Conservation (phyloP, 2,888 invertebrate genomes). For the Macrosoma leucophasiata region DNA sequence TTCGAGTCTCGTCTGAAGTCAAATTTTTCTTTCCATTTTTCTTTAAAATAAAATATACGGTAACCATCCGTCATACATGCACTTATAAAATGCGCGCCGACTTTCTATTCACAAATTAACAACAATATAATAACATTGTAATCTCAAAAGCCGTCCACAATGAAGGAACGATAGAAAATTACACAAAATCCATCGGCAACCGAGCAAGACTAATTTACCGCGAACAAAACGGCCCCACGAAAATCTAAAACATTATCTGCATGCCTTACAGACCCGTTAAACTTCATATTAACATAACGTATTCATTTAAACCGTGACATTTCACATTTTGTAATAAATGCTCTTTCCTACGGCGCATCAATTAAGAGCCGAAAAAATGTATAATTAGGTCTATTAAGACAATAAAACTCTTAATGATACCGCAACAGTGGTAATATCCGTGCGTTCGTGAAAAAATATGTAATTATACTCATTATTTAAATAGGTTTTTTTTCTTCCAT, state of each 20-base stretch:
- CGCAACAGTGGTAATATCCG: constrained; percentile 70
- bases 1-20: too few relatives aligned
- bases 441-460: constrained; percentile 71
- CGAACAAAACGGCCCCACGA: constrained; percentile 63
- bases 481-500: constrained; percentile 69
- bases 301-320: constrained; percentile 74
- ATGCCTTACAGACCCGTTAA: constrained; percentile 62
- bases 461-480: constrained; percentile 75
- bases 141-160: constrained; percentile 28
- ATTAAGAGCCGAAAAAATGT: constrained; percentile 73
- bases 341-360: constrained; percentile 69
- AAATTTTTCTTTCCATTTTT: too few relatives aligned
- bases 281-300: constrained; percentile 68
- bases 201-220: constrained; percentile 64
- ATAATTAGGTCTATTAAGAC: constrained; percentile 75
- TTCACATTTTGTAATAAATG: constrained; percentile 74
- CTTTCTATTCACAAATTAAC: constrained; percentile 52
- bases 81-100: constrained; percentile 25
- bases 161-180: constrained; percentile 48
- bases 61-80: constrained; percentile 30
- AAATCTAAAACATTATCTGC: constrained; percentile 58
- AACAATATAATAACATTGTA: constrained; percentile 35
- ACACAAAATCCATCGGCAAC: constrained; percentile 56
- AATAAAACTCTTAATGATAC: constrained; percentile 76
- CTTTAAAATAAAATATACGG: too few relatives aligned